Conservation (phyloP, 2,888 invertebrate genomes). For the Orthosia gracilis region DNA sequence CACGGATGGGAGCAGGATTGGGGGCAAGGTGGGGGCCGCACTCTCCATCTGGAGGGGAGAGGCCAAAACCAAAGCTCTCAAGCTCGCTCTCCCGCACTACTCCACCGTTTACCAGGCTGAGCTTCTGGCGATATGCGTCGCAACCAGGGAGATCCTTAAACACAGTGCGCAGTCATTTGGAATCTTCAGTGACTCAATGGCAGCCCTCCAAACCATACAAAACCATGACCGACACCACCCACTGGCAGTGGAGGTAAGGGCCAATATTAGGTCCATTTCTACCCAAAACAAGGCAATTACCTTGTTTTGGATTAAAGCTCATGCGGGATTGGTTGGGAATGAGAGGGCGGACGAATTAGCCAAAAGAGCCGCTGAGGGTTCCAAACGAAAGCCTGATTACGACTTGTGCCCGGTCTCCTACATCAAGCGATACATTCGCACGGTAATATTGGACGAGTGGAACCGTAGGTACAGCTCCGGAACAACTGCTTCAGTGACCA, state of each 20-base stretch:
- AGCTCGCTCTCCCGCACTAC: background rate
- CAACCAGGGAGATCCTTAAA: background rate
- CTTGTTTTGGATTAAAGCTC: background rate
- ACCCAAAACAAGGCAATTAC: background rate
- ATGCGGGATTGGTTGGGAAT: background rate
- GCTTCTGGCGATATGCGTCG: background rate
- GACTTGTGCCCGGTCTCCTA: background rate
- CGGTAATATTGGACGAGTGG: background rate
- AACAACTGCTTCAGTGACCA: background rate
- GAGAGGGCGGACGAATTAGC: slow-evolving; percentile 3
- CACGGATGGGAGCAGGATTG: too few species aligned
- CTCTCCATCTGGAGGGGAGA: too few species aligned
- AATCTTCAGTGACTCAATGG: background rate
- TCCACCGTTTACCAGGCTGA: background rate
- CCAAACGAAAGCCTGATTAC: background rate
- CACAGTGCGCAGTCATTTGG: background rate
- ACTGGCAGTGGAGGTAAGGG: background rate
- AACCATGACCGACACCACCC: background rate
- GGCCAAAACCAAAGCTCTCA: background rate
- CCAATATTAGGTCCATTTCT: background rate
- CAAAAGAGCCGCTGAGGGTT: background rate
- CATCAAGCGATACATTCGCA: background rate
- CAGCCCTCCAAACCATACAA: background rate
- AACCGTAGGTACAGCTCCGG: background rate
- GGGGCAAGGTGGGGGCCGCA: too few species aligned